Evolutionary conservation across 1,140 invertebrate genomes (phyloP).

Genomic region (Aphis craccivora): DNA sequence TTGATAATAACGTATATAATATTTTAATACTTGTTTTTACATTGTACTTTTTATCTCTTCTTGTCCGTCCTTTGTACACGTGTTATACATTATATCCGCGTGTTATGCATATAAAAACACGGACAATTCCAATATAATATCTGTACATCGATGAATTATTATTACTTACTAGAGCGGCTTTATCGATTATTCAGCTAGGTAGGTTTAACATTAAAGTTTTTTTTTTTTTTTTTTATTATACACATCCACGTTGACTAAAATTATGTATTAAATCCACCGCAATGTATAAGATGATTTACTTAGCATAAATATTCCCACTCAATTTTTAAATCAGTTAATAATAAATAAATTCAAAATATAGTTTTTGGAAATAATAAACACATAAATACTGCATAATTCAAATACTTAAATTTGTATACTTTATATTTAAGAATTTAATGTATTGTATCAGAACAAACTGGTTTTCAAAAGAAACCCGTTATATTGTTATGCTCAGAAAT

Average conservation of each 20-base stretch:
- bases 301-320: not conserved
- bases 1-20: not conserved
- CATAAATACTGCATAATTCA: not conserved
- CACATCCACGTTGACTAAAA: not conserved
- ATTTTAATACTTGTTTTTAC: not conserved
- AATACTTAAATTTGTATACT: not conserved
- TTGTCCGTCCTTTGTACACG: not conserved
- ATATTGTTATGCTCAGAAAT: too few relatives aligned
- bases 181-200: not conserved
- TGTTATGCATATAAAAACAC: not conserved
- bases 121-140: not conserved
- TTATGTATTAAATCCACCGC: not conserved
- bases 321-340: not conserved
- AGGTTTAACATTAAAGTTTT: not conserved
- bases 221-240: not conserved
- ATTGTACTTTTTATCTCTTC: not conserved
- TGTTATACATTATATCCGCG: not conserved
- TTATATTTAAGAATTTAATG: not conserved
- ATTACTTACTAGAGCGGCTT: not conserved
- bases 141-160: not conserved
- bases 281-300: not conserved
- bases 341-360: not conserved
- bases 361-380: not conserved
- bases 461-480: too few relatives aligned
- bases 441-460: too few relatives aligned